Base-by-base conservation (phyloP, 2,888 invertebrate species). In the Scaptomyza polygonia region DNA sequence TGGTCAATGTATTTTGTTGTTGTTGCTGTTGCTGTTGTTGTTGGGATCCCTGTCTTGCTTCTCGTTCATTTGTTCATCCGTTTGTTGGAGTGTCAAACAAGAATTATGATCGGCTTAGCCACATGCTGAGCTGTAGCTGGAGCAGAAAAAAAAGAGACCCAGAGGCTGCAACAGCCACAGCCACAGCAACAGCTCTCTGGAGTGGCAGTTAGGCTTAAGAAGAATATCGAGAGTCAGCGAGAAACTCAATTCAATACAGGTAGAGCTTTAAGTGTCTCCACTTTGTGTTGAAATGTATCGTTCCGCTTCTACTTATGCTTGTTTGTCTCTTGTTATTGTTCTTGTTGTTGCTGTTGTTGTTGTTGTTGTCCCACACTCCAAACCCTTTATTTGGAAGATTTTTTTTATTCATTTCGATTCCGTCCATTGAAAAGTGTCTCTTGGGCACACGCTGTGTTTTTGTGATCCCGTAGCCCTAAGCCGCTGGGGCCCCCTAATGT, bases 51-150 rank as follows among this genome's bases (percentile, higher is more conserved):
- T 76, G 76, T 79, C 69, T 72, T 62, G 82, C 82, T 77, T 77
- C 84, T 84, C 84, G 86, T 84, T 84, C 86, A 84, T 84, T 84
- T 84, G 84, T 86, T 86, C 86, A 86, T 84, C 79, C 86, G 81
- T 84, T 84, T 85, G 84, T 85, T 83, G 79, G 78, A 80, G 83
- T 89, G 90, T 89, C 90, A 90, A 90, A 90, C 90, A 90, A 90
- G 90, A 90, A 90, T 90, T 90, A 90, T 90, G 90, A 90, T 90
- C 90, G 89, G 90, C 90, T 90, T 90, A 90, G 90, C 90, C 90
- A 90, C 90, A 90, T 90, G 90, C 90, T 90, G 90, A 88, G 89
- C 87, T 16, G 39, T 39, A 39, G 39, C 80, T 74, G 61, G 58
- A 40, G 51, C 73, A 74, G 59, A 44, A 77, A 45, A 72, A 44